Conservation (phyloP, 2,113 vertebrate genomes). For the Tursiops truncatus region DNA sequence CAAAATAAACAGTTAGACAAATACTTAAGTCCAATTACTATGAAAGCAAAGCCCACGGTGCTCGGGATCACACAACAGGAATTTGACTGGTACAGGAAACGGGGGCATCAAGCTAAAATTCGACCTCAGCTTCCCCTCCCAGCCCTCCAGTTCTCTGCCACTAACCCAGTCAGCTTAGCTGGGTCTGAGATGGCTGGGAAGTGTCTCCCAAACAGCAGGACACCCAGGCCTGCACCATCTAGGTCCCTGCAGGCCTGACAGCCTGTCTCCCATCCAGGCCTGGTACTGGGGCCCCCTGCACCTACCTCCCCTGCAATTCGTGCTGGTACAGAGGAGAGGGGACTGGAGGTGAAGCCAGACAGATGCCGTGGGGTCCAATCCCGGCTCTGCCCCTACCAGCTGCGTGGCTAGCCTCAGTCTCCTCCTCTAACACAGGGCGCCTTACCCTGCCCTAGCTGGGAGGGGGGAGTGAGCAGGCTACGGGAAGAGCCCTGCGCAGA, state of each 20-base stretch:
- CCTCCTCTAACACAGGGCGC: not conserved
- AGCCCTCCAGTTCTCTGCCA: not conserved
- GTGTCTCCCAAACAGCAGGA: not conserved
- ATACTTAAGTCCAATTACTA: not conserved
- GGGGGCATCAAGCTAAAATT: not conserved
- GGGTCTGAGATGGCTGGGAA: not conserved
- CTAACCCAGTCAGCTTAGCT: no score
- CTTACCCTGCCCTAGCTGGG: rapidly evolving
- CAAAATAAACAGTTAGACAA: not conserved
- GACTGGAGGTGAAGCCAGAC: not conserved
- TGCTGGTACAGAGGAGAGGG: not conserved
- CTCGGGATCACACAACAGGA: not conserved
- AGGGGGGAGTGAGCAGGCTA: not conserved
- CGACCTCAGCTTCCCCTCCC: not conserved
- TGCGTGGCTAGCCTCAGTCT: not conserved
- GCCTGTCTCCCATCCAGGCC: not conserved
- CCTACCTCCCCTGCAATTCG: no score
- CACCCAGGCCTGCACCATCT: rapidly evolving
- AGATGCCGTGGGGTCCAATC: not conserved
- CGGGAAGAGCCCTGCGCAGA: not conserved
- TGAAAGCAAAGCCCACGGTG: not conserved
- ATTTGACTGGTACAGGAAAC: not conserved
- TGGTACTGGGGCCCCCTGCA: not conserved
- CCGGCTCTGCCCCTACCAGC: not conserved
- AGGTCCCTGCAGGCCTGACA: not conserved